Conservation (phyloP, 1,140 invertebrate species). For the Ctenoplectra terminalis region DNA sequence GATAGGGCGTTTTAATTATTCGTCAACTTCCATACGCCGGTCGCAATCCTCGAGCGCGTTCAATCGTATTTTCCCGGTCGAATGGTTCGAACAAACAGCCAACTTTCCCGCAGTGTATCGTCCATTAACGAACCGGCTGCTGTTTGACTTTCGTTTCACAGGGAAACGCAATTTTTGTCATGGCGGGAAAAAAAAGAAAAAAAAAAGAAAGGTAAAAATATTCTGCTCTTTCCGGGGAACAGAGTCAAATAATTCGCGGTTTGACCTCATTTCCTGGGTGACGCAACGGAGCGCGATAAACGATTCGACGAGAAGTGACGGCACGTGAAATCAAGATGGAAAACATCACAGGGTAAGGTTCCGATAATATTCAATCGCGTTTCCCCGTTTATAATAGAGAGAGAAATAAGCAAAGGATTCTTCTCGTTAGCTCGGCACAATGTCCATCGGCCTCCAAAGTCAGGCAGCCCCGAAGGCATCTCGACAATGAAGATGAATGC, state of each 20-base stretch:
- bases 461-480: slow-evolving; percentile 32
- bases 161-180: not conserved
- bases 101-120: slow-evolving; percentile 9
- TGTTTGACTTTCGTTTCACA: slow-evolving; percentile 9
- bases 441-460: slow-evolving; percentile 19
- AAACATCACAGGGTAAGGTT: too few species aligned
- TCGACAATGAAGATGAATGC: slow-evolving; percentile 48
- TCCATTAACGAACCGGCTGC: slow-evolving; percentile 3
- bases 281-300: not conserved
- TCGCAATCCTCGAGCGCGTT: not conserved
- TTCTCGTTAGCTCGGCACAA: slow-evolving; percentile 58
- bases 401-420: slow-evolving; percentile 33
- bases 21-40: not conserved
- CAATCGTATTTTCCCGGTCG: slow-evolving; percentile 26
- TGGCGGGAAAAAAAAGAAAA: not conserved
- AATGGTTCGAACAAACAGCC: slow-evolving; percentile 10
- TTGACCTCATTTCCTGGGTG: not conserved
- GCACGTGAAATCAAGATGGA: slow-evolving; percentile 30
- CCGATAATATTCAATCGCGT: slow-evolving; percentile 20
- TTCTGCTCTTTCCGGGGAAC: too few species aligned
- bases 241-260: not conserved
- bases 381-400: not conserved
- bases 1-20: slow-evolving; percentile 2
- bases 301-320: not conserved
- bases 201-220: not conserved